phyloP scores from a whole-genome alignment of 2,113 vertebrate species.

The Nannospalax galili region DNA sequence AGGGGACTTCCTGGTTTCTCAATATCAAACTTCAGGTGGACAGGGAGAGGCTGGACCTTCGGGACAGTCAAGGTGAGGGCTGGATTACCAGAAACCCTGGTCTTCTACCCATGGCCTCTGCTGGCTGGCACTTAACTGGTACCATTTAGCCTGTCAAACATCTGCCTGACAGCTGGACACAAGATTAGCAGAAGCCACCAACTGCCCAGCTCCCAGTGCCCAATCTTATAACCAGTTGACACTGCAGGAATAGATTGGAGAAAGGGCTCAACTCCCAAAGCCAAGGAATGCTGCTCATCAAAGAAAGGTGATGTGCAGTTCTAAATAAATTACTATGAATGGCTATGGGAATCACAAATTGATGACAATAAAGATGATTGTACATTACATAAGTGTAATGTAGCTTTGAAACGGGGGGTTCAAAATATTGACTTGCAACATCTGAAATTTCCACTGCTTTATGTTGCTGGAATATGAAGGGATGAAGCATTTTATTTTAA shows the following conservation, averaged over 20 bases:
- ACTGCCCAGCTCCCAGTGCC: not conserved
- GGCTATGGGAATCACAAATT: not conserved
- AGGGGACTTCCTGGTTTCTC: conserved; percentile 18
- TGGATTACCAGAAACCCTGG: not conserved
- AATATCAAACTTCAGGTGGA: not conserved
- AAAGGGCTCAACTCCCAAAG: not conserved
- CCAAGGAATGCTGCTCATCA: not conserved
- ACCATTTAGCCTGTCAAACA: not conserved
- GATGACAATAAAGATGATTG: not conserved
- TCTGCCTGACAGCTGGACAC: not conserved
- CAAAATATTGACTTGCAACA: not conserved
- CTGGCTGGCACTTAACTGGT: not conserved
- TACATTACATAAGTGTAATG: not conserved
- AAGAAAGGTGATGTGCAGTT: not conserved
- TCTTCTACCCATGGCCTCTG: too few species aligned
- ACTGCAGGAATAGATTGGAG: not conserved
- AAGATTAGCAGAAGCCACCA: not conserved
- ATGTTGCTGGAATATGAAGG: not conserved
- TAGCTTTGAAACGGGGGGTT: conserved; percentile 15
- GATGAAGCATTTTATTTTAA: conserved; percentile 30
- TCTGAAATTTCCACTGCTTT: not conserved
- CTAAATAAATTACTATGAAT: not conserved
- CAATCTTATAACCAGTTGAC: not conserved
- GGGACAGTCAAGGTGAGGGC: not conserved
- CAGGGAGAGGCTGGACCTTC: not conserved